Base-by-base conservation (phyloP, 2,113 vertebrate species). In the Pampusana beccarii region DNA sequence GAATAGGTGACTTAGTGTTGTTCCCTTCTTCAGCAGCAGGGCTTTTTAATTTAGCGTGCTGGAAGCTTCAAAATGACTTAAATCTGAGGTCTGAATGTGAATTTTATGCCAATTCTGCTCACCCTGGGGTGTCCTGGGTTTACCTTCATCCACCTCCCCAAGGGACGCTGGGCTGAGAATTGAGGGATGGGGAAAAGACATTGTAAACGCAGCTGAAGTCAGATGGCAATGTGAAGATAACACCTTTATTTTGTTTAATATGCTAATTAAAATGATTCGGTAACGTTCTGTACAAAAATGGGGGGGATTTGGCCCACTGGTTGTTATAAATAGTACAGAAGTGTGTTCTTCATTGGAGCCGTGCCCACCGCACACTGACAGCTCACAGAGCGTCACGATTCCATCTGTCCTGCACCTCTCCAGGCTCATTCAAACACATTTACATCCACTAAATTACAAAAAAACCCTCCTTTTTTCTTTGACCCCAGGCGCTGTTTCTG, bases 301-400 rank as follows among this genome's bases (percentile, higher is more conserved):
- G 23, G 34, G 34, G 48, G 16, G 24, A 29, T 50, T 28, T 42
- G 46, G 29, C 11, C 17, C 6, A 3, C 44, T 21, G 31, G 58
- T 15, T 66, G 15, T 40, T 75, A 8, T 23, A 33, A 33, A 13
- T 0, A 34, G 10, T 3, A 0, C 46, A 25, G 83, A 34, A 60
- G 54, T 4, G 3, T 4, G 6, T 13, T 15, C 46, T 50, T n/a
- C 42, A 6, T 25, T 46, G 5, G 46, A 16, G 4, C 15, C 25
- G 8, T 1, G 9, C 26, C 33, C 28, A 4, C 29, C 0, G 5
- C 5, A 20, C 4, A 57, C 36, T 11, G 10, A n/a, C 42, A 18
- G 46, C 44, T 38, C 42, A 12, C 33, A n/a, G 21, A 2, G 8
- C 38, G 11, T 11, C 42, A 25, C 4, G 1, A 7, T 33, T 38